A percentile compares a stretch with the other conserved stretches of the same genome.
phyloP scores from a whole-genome alignment of 2,888 invertebrate genomes.

The Mactromeris polynyma region DNA sequence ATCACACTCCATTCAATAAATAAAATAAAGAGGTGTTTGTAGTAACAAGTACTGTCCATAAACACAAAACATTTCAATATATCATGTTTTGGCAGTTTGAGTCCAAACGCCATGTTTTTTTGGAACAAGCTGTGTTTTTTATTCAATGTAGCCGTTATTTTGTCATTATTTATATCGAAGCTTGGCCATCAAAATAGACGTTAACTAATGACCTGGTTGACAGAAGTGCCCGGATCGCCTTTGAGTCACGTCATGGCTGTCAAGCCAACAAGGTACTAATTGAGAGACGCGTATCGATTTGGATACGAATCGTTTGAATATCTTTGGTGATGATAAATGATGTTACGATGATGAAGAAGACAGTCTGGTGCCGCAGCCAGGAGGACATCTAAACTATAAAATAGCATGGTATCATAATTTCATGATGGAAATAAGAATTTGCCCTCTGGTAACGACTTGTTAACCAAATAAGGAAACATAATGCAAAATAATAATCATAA shows the following conservation, averaged over 20 bases:
- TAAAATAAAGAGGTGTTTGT: not conserved
- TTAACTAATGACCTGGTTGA: conserved; percentile 12
- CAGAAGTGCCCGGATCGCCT: conserved; percentile 19
- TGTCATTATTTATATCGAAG: conserved; percentile 11
- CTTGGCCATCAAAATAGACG: not conserved
- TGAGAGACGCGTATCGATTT: not conserved
- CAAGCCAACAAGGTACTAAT: not conserved
- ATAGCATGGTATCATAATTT: not conserved
- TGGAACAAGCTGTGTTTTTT: not conserved
- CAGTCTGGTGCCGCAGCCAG: not conserved
- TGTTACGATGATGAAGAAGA: not conserved
- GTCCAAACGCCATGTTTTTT: not conserved
- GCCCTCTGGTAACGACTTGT: not conserved
- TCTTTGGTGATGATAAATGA: not conserved
- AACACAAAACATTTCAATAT: not conserved
- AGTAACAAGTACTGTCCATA: not conserved
- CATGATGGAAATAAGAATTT: not conserved
- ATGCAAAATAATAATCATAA: not conserved
- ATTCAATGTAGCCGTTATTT: not conserved
- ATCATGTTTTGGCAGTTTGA: not conserved
- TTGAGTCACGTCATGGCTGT: not conserved
- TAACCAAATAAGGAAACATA: not conserved
- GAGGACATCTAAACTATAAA: not conserved
- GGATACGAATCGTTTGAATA: not conserved
- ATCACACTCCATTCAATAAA: not conserved